These are phyloP conservation scores for Heliconius aoede DNA, from an alignment of 2,888 invertebrate species.

Conservation along the genomic window DNA sequence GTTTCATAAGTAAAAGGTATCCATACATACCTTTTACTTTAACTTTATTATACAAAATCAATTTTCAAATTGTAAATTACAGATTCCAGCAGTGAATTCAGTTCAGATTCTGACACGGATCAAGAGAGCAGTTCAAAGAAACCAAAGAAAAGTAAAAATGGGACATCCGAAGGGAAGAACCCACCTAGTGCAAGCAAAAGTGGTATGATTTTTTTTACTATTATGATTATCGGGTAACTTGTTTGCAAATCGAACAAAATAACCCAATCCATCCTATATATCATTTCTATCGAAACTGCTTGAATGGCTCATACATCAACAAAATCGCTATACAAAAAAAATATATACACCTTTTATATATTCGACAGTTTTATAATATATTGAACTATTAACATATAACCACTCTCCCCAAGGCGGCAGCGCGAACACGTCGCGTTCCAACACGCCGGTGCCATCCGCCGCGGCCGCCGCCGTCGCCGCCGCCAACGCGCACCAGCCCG, in stretches of 20 bases:
- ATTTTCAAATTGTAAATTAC: slow-evolving; percentile 45
- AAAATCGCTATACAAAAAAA: too few species aligned
- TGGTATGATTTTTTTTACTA: neutral
- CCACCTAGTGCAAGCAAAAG: slow-evolving; percentile 45
- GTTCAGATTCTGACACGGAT: slow-evolving; percentile 90
- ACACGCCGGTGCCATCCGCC: slow-evolving; percentile 60
- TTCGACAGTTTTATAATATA: too few species aligned
- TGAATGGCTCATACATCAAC: too few species aligned
- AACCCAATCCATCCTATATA: too few species aligned
- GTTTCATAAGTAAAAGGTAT: too few species aligned
- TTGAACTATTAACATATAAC: too few species aligned
- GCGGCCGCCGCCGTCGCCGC: slow-evolving; percentile 62
- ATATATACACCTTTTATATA: too few species aligned
- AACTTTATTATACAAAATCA: neutral
- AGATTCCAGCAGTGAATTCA: slow-evolving; percentile 88
- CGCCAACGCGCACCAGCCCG: slow-evolving; percentile 50
- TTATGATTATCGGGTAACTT: too few species aligned
- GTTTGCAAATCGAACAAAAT: too few species aligned
- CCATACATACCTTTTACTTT: neutral
- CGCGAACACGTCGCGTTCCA: slow-evolving; percentile 60
- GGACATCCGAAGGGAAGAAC: slow-evolving; percentile 54
- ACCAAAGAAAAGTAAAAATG: slow-evolving; percentile 67
- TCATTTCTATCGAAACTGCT: too few species aligned
- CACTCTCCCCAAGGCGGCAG: slow-evolving; percentile 56
- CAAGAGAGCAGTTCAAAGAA: slow-evolving; percentile 79